A percentile compares a stretch with the other conserved stretches of the same genome.
These are phyloP conservation scores for Platichthys stellatus DNA, from an alignment of 2,113 vertebrate species.

Conservation along the genomic window DNA sequence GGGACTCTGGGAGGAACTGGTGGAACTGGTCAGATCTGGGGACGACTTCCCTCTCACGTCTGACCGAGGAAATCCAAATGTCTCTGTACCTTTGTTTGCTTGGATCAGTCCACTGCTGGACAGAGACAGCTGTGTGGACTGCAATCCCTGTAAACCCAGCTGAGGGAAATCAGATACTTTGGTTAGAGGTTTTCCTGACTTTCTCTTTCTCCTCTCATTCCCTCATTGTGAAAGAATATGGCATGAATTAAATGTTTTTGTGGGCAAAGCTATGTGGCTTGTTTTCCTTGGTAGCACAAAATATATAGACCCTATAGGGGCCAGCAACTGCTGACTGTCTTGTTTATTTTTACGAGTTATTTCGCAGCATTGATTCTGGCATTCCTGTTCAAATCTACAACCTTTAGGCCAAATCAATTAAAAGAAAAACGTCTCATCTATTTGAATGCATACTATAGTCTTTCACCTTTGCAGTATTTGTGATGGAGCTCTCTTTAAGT, in stretches of 20 bases:
- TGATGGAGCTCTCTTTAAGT: background rate
- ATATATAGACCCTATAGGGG: too few species aligned
- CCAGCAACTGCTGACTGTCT: background rate
- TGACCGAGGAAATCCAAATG: background rate
- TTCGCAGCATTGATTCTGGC: too few species aligned
- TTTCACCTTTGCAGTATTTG: slow-evolving; percentile 41
- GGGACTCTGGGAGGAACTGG: background rate
- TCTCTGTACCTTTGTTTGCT: slow-evolving; percentile 19
- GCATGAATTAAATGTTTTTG: too few species aligned
- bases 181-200: background rate
- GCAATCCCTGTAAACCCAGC: background rate
- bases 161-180: background rate
- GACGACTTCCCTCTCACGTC: slow-evolving; percentile 21
- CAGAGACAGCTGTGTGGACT: slow-evolving; percentile 43
- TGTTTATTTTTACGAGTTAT: background rate
- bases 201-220: background rate
- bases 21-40: slow-evolving; percentile 13
- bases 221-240: background rate
- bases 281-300: too few species aligned
- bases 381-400: too few species aligned
- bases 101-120: slow-evolving; percentile 28
- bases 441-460: background rate
- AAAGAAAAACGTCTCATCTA: background rate
- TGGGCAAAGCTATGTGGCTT: too few species aligned
- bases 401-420: too few species aligned